phyloP scores from a whole-genome alignment of 2,888 invertebrate genomes.

The Amphiduros pacificus region DNA sequence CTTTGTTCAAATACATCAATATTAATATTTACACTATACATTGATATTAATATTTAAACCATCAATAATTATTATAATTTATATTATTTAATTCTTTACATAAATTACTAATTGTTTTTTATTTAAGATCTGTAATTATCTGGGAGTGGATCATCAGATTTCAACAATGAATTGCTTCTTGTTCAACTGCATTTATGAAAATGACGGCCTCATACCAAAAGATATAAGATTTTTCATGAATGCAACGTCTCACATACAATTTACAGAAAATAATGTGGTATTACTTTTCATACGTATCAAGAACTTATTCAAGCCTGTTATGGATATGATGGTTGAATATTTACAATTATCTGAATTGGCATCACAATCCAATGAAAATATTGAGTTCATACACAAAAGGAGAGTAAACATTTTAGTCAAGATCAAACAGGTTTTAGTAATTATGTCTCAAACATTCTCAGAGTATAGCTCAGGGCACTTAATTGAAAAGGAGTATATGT shows the following conservation, averaged over 20 bases:
- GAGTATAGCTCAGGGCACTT: not conserved
- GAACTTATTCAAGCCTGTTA: not conserved
- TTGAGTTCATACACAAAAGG: too few species aligned
- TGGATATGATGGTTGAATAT: not conserved
- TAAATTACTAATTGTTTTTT: too few species aligned
- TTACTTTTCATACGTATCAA: not conserved
- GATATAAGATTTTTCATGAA: not conserved
- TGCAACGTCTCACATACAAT: not conserved
- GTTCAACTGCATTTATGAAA: not conserved
- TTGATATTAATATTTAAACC: too few species aligned
- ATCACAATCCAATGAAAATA: not conserved
- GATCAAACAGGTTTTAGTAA: not conserved
- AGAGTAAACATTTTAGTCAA: too few species aligned
- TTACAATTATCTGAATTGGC: not conserved
- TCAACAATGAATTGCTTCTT: not conserved
- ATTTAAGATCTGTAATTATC: too few species aligned
- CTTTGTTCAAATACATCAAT: too few species aligned
- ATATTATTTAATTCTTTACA: too few species aligned
- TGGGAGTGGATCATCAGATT: not conserved
- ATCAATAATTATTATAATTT: too few species aligned
- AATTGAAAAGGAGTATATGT: slow-evolving; percentile 1
- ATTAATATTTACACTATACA: too few species aligned
- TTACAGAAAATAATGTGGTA: not conserved
- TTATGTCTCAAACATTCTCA: not conserved
- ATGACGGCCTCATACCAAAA: not conserved